Evolutionary conservation across 2,888 invertebrate genomes (phyloP).

Genomic region (Platycnemis pennipes): DNA sequence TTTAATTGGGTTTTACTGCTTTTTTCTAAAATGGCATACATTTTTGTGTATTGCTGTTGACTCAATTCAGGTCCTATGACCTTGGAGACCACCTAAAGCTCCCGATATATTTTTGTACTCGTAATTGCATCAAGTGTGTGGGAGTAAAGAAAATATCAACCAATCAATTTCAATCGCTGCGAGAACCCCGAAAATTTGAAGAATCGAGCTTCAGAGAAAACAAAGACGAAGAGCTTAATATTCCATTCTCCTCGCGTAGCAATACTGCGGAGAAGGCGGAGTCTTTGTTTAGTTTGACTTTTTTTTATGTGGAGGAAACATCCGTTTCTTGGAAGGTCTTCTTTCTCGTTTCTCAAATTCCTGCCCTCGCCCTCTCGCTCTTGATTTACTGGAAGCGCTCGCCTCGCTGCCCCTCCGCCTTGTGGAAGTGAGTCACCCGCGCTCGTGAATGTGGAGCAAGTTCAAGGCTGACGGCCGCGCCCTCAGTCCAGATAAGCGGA

Average conservation of each 20-base stretch:
- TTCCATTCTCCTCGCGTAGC: background rate
- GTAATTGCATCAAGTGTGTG: no score
- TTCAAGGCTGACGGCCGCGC: conserved; percentile 11
- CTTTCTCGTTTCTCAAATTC: background rate
- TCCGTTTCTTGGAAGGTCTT: background rate
- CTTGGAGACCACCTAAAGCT: no score
- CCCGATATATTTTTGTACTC: no score
- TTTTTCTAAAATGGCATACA: no score
- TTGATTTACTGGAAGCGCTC: background rate
- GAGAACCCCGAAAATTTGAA: no score
- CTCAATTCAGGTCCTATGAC: no score
- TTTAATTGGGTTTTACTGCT: no score
- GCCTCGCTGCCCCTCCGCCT: background rate
- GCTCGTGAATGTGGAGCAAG: background rate
- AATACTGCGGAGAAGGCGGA: background rate
- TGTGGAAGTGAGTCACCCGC: conserved; percentile 3
- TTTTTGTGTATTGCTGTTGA: no score
- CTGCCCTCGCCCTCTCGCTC: background rate
- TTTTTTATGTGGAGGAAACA: background rate
- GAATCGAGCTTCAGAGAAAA: background rate
- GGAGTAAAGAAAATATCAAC: no score
- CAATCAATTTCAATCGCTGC: no score
- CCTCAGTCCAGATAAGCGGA: background rate
- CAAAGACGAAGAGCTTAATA: background rate
- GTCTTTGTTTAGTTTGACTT: background rate